A percentile compares a stretch with the other conserved stretches of the same genome.
These are phyloP conservation scores for Adoxophyes honmai DNA, from an alignment of 1,140 invertebrate genomes.

Conservation along the genomic window DNA sequence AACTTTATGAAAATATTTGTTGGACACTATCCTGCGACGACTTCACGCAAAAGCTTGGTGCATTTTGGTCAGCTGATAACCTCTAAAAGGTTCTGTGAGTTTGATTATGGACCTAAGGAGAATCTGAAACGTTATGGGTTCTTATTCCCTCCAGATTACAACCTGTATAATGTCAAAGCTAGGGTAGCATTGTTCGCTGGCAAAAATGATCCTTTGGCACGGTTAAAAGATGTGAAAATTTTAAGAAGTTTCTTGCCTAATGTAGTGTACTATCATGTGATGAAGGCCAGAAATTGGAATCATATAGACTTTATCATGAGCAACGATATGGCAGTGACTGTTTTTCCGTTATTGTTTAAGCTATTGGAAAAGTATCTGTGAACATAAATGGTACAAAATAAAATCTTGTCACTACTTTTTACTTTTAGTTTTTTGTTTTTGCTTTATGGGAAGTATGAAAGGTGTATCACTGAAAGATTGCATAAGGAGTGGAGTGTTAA, in stretches of 20 bases:
- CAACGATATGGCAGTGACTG: background rate
- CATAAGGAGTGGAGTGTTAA: too few species aligned
- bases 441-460: too few species aligned
- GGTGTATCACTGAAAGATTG: too few species aligned
- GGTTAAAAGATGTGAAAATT: background rate
- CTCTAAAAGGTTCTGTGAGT: background rate
- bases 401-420: too few species aligned
- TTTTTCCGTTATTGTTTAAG: background rate
- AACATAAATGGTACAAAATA: too few species aligned
- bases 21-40: background rate
- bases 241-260: background rate
- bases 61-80: background rate
- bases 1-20: background rate
- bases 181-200: background rate
- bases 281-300: background rate
- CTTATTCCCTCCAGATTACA: background rate
- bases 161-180: background rate
- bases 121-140: background rate
- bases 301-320: background rate
- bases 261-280: background rate
- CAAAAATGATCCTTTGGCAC: background rate
- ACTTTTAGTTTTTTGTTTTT: too few species aligned
- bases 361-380: constrained; percentile 1
- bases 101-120: background rate
- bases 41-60: background rate